Evolutionary conservation across 2,797 vertebrate species (phyloP).

Genomic region (Phalloptychus januarius): DNA sequence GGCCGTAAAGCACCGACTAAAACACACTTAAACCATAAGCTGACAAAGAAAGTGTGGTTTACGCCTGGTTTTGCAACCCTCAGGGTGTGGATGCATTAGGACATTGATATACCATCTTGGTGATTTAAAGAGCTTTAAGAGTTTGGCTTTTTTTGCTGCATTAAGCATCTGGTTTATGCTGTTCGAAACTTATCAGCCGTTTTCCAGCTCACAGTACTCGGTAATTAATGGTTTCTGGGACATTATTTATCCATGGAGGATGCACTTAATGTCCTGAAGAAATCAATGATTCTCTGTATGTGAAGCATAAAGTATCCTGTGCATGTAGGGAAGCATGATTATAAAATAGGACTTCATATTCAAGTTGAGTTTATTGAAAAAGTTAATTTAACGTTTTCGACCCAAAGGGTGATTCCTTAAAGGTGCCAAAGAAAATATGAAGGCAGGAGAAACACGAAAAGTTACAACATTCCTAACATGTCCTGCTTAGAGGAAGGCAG

Average conservation of each 20-base stretch:
- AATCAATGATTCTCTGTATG: neutral
- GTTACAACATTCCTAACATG: neutral
- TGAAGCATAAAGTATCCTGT: neutral
- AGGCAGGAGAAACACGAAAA: neutral
- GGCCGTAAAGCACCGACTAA: constrained; percentile 64
- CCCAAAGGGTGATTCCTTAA: neutral
- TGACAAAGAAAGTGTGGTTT: constrained; percentile 63
- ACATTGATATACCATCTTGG: constrained; percentile 37
- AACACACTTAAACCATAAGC: constrained; percentile 60
- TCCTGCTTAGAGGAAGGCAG: neutral
- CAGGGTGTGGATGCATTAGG: constrained; percentile 50
- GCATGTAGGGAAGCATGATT: neutral
- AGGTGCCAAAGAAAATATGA: neutral
- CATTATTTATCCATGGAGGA: constrained; percentile 4
- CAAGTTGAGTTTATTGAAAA: neutral
- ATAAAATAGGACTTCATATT: neutral
- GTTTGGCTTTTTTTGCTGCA: constrained; percentile 14
- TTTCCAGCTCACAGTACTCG: neutral
- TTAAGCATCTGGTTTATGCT: neutral
- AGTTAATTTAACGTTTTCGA: neutral
- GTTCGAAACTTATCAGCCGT: neutral
- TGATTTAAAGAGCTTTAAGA: constrained; percentile 22
- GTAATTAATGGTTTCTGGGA: constrained; percentile 10
- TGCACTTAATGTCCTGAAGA: neutral
- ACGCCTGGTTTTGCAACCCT: constrained; percentile 38